Base-by-base conservation (phyloP, 2,888 invertebrate species). In the Caradrina clavipalpis region DNA sequence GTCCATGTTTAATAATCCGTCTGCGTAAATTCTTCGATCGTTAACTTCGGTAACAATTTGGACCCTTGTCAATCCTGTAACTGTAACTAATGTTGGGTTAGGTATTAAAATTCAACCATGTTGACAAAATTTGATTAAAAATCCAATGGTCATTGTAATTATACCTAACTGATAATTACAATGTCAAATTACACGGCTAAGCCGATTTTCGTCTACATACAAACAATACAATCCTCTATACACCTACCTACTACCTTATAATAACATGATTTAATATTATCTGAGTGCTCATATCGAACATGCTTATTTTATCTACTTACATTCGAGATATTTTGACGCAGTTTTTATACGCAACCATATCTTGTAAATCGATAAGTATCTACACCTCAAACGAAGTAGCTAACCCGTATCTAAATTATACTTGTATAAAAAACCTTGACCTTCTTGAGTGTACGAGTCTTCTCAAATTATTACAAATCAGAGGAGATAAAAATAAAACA, bases 271-370 rank as follows among this genome's bases (percentile, higher is more conserved):
- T 77, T 77, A 56, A 62, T 66, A 74, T 74, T 78, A 78, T 74
- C 78, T 51, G 51, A 53, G 73, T 62, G 51, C 53, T 77, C 63
- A 57, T 79, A 81, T 81, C 80, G 61, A 64, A 67, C 70, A 75
- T 70, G 67, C 51, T 71, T 60, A 65, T 75, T 69, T 69, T 72
- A 73, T 74, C 75, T 72, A 80, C 69, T 67, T 47, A 65, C 62
- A 75, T 71, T 75, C 45, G 60, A 81, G 78, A 78, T 79, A 81
- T 81, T 78, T 74, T 78, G 80, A 72, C 75, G 75, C 76, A 78
- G 74, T 79, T 78, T 78, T 78, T 73, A 69, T 69, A 76, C 75
- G 75, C 75, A 73, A 65, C 63, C 75, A 65, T 80, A 80, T 81
- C 80, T 75, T 80, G 80, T 81, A 69, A 68, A 78, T 80, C 72